Base-by-base conservation (phyloP, 37 sponge, comb jelly and placozoan genomes). In the Beroe ovata region DNA sequence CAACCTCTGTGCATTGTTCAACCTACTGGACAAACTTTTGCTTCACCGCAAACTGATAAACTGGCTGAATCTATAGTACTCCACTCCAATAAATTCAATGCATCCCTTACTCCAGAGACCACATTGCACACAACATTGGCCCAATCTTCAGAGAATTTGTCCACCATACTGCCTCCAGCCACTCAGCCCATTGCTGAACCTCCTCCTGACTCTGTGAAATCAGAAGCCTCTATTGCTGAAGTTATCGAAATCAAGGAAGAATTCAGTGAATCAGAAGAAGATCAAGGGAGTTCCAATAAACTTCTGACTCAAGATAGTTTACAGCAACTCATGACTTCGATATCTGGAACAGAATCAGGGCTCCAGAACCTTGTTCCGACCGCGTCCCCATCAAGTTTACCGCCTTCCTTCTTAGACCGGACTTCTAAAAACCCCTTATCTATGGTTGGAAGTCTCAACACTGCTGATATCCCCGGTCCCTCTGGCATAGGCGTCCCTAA, bases 191-290 rank as follows among this genome's bases (percentile, higher is more conserved):
- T 77, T 0, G 84, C 84, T 42, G 47, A 77, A 35, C 84, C 84
- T 18, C 54, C 54, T 21, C 84, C 26, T 29, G 11, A 29, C 36
- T 6, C 6, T 47, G 54, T 77, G 22, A 77, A 77, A 77, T 42
- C 54, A n/a, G 84, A 77, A 54, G 29, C 16, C 16, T 54, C 84
- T 18, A 28, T 77, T 18, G 54, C 84, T 33, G 84, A 77, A 42
- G 84, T 77, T 40, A 42, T 77, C 54, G 84, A 77, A n/a, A 77
- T 77, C 41, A 77, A 77, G 47, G 84, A 77, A 23, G 84, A 77
- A 42, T 6, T 42, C 23, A 25, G 41, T 25, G 69, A 66, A 6
- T 18, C 16, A 8, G 36, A 23, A 8, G 36, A 0, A 2, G 16
- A 25, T 14, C 36, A 30, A 11, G 35, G 38, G 25, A 21, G 8